A percentile compares a stretch with the other conserved stretches of the same genome.
These are phyloP conservation scores for Leucopsar rothschildi DNA, from an alignment of 2,113 vertebrate genomes.

Conservation along the genomic window DNA sequence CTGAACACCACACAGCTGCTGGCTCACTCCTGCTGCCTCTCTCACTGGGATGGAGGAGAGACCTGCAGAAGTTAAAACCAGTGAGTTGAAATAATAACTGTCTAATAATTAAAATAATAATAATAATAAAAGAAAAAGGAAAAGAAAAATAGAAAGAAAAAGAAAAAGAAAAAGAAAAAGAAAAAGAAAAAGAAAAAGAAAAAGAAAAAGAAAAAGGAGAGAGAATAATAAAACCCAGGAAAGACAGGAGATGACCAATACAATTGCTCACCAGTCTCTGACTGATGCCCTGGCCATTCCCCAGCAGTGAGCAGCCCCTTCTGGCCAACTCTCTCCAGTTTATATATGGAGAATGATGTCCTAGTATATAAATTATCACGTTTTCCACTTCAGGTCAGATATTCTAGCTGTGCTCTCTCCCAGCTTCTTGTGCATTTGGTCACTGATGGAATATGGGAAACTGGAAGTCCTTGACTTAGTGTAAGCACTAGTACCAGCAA, in stretches of 20 bases:
- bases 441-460: not conserved
- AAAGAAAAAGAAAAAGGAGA: rapidly evolving
- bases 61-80: not conserved
- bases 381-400: not conserved
- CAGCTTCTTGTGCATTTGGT: not conserved
- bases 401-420: not conserved
- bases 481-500: not conserved
- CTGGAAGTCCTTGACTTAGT: not conserved
- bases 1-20: not conserved
- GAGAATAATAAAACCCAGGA: not conserved
- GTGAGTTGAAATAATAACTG: not conserved
- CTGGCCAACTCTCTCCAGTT: not conserved
- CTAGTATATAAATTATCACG: not conserved
- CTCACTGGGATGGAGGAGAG: not conserved
- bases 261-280: not conserved
- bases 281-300: too few species aligned
- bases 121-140: too few species aligned
- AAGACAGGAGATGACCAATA: not conserved
- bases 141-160: rapidly evolving
- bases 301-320: not conserved
- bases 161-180: rapidly evolving
- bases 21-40: rapidly evolving
- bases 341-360: too few species aligned
- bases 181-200: not conserved
- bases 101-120: not conserved